phyloP scores from a whole-genome alignment of 2,113 vertebrate species.

The Cyphomyrus plagiostoma region DNA sequence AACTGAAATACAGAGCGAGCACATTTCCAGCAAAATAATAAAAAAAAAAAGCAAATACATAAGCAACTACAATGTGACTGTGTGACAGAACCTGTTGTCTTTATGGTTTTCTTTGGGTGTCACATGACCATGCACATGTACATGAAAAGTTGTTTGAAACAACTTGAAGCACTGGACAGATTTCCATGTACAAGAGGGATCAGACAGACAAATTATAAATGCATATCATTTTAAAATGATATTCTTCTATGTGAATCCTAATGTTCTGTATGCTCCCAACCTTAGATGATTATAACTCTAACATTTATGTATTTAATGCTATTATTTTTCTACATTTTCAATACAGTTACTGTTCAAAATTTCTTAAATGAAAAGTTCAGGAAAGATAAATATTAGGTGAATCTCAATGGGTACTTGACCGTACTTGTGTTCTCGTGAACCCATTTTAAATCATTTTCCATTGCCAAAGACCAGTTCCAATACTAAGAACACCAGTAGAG shows the following conservation, averaged over 20 bases:
- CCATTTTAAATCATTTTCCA: neutral
- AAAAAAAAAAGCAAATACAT: slow-evolving; percentile 16
- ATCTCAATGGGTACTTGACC: neutral
- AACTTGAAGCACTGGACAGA: slow-evolving; percentile 74
- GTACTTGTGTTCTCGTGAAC: neutral
- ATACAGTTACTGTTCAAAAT: neutral
- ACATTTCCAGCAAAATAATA: neutral
- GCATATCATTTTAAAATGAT: slow-evolving; percentile 89
- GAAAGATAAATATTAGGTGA: neutral
- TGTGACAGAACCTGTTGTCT: slow-evolving; percentile 40
- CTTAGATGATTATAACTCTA: neutral
- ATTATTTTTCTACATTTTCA: neutral
- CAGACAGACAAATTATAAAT: slow-evolving; percentile 59
- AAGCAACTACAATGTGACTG: slow-evolving; percentile 33
- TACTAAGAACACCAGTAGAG: neutral
- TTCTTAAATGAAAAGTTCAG: neutral
- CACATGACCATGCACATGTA: slow-evolving; percentile 79
- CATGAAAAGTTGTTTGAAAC: slow-evolving; percentile 83
- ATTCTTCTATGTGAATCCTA: slow-evolving; percentile 62
- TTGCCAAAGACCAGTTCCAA: neutral
- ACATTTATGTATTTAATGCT: neutral
- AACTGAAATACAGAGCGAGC: slow-evolving; percentile 27
- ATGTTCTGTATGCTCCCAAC: neutral
- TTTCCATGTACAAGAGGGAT: slow-evolving; percentile 87
- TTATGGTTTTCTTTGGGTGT: slow-evolving; percentile 33